Evolutionary conservation across 2,888 invertebrate genomes (phyloP), one percentile per base, ranked within the genome.

Genomic region (Athripsodes cinereus): DNA sequence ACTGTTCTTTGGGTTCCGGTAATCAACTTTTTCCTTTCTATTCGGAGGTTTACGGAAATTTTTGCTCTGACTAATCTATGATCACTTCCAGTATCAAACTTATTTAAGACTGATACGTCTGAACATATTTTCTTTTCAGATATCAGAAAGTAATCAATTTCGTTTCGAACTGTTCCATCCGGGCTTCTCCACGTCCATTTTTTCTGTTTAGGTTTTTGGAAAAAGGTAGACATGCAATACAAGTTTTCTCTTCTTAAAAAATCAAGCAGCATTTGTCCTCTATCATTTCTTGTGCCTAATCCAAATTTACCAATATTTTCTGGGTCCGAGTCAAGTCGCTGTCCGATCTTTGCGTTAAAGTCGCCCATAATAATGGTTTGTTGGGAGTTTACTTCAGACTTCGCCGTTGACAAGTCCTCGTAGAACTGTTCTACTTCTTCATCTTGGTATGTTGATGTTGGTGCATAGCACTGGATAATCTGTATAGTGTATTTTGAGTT

Each of bases 171-270:
- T 18, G 3, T 21, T 2, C 10, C 10, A 19, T 20, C 48, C 21
- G 48, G 48, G 19, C 48, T 48, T 19, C 13, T 48, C 48, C 48
- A 48, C 19, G 48, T 48, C 48, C 48, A 48, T 44, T 44, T 44
- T 44, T 13, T 44, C 44, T 44, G 44, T 6, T 5, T 3, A 18
- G 44, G n/a, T 13, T 44, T 44, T 13, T 44, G 3, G 13, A 6
- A 44, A 44, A 44, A 44, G 3, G 44, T 44, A 6, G 44, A 44
- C 44, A 44, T 44, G 13, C 44, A 44, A 13, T 44, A 44, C 3
- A 44, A 13, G 13, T 44, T 18, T 13, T 44, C 44, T 44, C 44
- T 44, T 3, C 13, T 44, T 2, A 44, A 13, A 44, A 26, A 26
- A 10, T 26, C 10, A 10, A 26, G 26, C 26, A 26, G 26, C 10